Evolutionary conservation across 1,140 invertebrate genomes (phyloP).

Genomic region (Glossosoma conforme): DNA sequence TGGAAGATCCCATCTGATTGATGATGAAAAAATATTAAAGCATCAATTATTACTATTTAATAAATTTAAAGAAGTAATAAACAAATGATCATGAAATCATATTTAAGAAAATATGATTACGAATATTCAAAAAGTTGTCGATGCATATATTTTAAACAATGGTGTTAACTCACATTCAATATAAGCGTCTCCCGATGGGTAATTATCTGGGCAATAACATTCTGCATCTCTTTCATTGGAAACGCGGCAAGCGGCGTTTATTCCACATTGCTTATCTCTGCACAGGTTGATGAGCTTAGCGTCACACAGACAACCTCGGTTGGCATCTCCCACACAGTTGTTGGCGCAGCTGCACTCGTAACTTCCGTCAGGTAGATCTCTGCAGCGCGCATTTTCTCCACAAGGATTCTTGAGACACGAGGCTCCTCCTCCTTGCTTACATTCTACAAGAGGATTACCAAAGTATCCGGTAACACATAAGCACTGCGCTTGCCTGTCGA

Average conservation of each 20-base stretch:
- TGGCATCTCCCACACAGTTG: conserved; percentile 77
- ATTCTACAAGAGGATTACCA: conserved; percentile 77
- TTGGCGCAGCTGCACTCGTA: conserved; percentile 74
- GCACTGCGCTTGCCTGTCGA: conserved; percentile 70
- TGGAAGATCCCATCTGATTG: too few relatives aligned
- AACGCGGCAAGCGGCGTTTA: conserved; percentile 74
- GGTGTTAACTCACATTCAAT: conserved; percentile 73
- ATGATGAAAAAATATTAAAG: too few relatives aligned
- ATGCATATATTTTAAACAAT: too few relatives aligned
- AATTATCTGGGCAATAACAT: conserved; percentile 78
- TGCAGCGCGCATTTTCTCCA: conserved; percentile 77
- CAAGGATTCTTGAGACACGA: conserved; percentile 76
- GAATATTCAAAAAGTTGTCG: too few relatives aligned
- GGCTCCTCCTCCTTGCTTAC: conserved; percentile 58
- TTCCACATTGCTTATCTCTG: conserved; percentile 68
- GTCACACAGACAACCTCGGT: conserved; percentile 72
- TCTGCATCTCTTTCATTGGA: conserved; percentile 60
- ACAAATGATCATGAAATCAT: too few relatives aligned
- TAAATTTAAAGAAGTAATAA: too few relatives aligned
- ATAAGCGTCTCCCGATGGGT: conserved; percentile 77
- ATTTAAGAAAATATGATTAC: too few relatives aligned
- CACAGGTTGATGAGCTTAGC: conserved; percentile 59
- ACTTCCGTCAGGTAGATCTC: conserved; percentile 62
- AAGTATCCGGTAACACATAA: conserved; percentile 79
- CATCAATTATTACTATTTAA: too few relatives aligned